Evolutionary conservation across 1,140 invertebrate genomes (phyloP), one percentile per base, ranked within the genome.

Genomic region (Heliconius himera): DNA sequence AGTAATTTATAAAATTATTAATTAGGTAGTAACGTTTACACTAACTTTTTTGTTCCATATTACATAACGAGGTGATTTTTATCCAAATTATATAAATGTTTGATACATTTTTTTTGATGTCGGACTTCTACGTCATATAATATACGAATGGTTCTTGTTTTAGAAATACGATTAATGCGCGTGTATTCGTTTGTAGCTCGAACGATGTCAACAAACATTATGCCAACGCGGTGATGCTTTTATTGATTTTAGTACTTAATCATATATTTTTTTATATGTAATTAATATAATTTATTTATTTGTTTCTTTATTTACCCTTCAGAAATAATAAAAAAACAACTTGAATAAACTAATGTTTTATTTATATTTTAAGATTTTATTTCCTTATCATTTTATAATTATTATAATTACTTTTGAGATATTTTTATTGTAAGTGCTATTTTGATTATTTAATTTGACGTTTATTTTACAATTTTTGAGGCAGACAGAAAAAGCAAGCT

Each of bases 241-340:
- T 66, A 66, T 66, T 66, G 60, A 66, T 66, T 29, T 66, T 66
- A 66, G 60, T 66, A 66, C 60, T 66, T 66, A 11, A 66, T 66
- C 3, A 26, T 29, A 29, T 29, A 22, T 26, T 66, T 66, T 60
- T 66, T 66, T 46, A 46, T 46, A 16, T 46, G 13, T 46, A 0
- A 46, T 29, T 66, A 26, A 16, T 26, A 16, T 29, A 29, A 29
- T 66, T 29, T 66, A 16, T 66, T 22, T 60, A 9, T 56, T 8
- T 54, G 6, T 8, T 20, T n/a, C 13, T 54, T n/a, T 56, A 8
- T 56, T 56, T 56, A 56, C 0, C 4, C 18, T 49, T 49, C 49
- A 18, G 5, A 49, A 18, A 18, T 49, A 18, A 51, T 6, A 51
- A 49, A 49, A 51, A 6, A 51, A 46, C 41, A 5, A 46, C 41